phyloP scores from a whole-genome alignment of 1,140 invertebrate species.

The Anthonomus grandis region DNA sequence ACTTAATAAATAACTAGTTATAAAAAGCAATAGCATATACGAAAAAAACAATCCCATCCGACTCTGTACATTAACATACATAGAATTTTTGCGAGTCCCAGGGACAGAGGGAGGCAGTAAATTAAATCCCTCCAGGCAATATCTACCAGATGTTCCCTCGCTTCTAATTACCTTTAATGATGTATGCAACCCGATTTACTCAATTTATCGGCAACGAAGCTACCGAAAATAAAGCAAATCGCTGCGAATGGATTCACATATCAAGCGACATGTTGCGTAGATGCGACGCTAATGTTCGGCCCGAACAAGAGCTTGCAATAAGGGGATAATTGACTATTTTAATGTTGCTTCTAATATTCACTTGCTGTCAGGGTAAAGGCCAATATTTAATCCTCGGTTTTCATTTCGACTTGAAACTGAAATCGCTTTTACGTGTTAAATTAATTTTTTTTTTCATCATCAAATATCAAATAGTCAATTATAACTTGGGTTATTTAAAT shows the following conservation, averaged over 20 bases:
- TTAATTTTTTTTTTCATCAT: not conserved
- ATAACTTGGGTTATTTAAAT: not conserved
- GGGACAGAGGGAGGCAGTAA: slow-evolving; percentile 13
- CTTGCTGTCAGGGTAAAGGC: not conserved
- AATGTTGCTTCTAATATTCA: slow-evolving; percentile 18
- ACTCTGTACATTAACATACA: too few relatives aligned
- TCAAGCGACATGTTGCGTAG: slow-evolving; percentile 29
- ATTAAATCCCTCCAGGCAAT: slow-evolving; percentile 20
- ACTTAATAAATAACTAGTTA: too few relatives aligned
- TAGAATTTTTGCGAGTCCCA: too few relatives aligned
- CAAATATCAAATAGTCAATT: not conserved
- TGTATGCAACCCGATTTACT: slow-evolving; percentile 28
- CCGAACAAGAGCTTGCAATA: slow-evolving; percentile 23
- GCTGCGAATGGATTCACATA: slow-evolving; percentile 30
- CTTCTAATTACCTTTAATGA: slow-evolving; percentile 32
- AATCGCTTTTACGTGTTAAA: not conserved
- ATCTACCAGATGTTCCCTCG: slow-evolving; percentile 14
- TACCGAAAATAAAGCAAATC: slow-evolving; percentile 29
- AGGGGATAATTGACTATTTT: slow-evolving; percentile 28
- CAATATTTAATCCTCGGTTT: not conserved
- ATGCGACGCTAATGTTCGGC: slow-evolving; percentile 24
- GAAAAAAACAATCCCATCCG: too few relatives aligned
- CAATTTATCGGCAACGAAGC: slow-evolving; percentile 28
- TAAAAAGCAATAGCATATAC: too few relatives aligned
- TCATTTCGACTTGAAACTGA: not conserved